A percentile compares a stretch with the other conserved stretches of the same genome.
Conservation (phyloP, 2,888 invertebrate genomes). For the Hemicrepidius hirtus region DNA sequence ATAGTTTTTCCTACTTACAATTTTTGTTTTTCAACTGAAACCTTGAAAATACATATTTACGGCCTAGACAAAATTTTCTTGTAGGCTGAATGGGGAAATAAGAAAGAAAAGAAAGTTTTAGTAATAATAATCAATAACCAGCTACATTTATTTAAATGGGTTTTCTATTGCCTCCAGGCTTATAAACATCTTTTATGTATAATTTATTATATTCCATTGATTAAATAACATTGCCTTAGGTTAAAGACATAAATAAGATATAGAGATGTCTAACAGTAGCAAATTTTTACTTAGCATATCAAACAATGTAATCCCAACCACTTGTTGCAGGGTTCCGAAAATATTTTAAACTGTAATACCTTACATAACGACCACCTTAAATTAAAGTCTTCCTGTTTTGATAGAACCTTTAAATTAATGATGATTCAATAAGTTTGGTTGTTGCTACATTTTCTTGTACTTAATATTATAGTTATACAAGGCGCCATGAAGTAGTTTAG, state of each 20-base stretch:
- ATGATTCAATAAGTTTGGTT: slow-evolving; percentile 4
- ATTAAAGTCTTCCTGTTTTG: too few species aligned
- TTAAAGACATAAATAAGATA: neutral
- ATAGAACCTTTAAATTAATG: neutral
- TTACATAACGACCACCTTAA: too few species aligned
- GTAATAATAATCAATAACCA: slow-evolving; percentile 1
- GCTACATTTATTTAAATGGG: too few species aligned
- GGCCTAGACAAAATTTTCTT: too few species aligned
- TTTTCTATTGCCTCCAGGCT: neutral
- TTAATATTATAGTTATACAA: slow-evolving; percentile 7
- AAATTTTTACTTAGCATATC: neutral
- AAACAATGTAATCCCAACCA: too few species aligned
- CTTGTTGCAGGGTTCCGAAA: too few species aligned
- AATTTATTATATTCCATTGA: neutral
- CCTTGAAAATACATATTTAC: slow-evolving; percentile 8
- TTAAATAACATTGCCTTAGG: neutral
- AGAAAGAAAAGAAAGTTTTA: slow-evolving; percentile 8
- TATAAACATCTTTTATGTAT: slow-evolving; percentile 4
- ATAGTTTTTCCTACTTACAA: neutral
- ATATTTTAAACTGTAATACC: too few species aligned
- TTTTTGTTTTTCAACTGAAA: slow-evolving; percentile 10
- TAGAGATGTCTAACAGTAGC: neutral
- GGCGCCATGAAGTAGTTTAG: neutral
- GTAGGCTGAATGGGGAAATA: neutral
- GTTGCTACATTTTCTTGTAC: neutral